Evolutionary conservation across 2,113 vertebrate species (phyloP), one percentile per base, ranked within the genome.

Genomic region (Irena cyanogastra): DNA sequence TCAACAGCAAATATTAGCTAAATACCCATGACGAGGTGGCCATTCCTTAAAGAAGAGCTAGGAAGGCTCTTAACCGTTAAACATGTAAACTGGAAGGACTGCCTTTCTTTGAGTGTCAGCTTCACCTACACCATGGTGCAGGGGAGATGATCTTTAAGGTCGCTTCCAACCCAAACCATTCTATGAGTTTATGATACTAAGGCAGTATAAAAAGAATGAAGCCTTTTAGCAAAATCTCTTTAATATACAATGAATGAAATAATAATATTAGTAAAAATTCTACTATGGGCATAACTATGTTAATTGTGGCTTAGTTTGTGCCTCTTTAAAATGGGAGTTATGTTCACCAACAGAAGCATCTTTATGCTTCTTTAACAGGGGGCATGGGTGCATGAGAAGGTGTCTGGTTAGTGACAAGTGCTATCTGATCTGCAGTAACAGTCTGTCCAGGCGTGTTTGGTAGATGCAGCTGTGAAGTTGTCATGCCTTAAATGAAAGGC

Each of bases 391-490:
- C 16, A 42, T 28, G n/a, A 81, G 42, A 37, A 70, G 26, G 28
- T 66, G 50, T 64, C 41, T 49, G 54, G 13, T 35, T 35, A 41
- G 31, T 42, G 53, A 26, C 21, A 47, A 65, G 37, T n/a, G 20
- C 44, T 39, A 37, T 31, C 20, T 85, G 44, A 82, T 63, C 63
- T 22, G 13, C 71, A 87, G 10, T 77, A 59, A 53, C 24, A 65
- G 52, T 54, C 22, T 3, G 0, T 39, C 12, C 2, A 0, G 24
- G 8, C 3, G 1, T 74, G 61, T 74, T 83, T 74, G 45, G 28
- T 76, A 47, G 7, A 28, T 47, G 17, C n/a, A 49, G 26, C n/a
- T 44, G 24, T 35, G 14, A 59, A 54, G 24, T 5, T 60, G 35
- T 56, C 42, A 39, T 6, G 21, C 5, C 28, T 66, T 63, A 63